A percentile compares a stretch with the other conserved stretches of the same genome.
Evolutionary conservation across 2,113 vertebrate genomes (phyloP).

Genomic region (Camelus bactrianus): DNA sequence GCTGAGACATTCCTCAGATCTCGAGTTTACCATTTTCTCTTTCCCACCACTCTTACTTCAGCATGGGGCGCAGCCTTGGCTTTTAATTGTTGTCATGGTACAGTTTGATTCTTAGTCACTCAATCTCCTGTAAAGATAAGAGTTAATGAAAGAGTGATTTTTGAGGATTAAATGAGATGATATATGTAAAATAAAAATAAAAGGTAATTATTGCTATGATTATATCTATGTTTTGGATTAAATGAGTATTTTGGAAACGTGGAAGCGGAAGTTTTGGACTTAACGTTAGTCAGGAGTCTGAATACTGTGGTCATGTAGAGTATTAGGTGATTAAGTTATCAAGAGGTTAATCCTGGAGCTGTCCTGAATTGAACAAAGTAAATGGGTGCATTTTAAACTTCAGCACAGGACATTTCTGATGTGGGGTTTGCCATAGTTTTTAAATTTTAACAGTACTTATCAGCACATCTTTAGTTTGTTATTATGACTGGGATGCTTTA

Average conservation of each 20-base stretch:
- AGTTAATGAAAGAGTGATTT: not conserved
- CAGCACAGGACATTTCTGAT: not conserved
- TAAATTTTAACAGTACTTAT: not conserved
- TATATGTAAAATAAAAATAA: not conserved
- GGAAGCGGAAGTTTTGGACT: not conserved
- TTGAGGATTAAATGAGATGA: not conserved
- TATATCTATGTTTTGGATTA: not conserved
- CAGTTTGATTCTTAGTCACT: constrained; percentile 17
- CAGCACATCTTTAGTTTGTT: not conserved
- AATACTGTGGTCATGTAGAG: not conserved
- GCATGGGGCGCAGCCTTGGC: not conserved
- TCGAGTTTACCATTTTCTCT: not conserved
- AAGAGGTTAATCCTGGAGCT: not conserved
- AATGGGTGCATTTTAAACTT: not conserved
- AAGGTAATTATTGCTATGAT: not conserved
- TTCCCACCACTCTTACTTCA: not conserved
- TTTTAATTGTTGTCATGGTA: not conserved
- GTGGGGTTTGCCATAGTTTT: not conserved
- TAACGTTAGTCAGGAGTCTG: constrained; percentile 4
- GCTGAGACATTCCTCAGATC: not conserved
- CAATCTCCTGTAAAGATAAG: not conserved
- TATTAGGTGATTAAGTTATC: not conserved
- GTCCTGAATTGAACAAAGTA: not conserved
- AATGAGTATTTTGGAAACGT: constrained; percentile 5
- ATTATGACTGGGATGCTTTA: not conserved